phyloP scores from a whole-genome alignment of 2,888 invertebrate genomes.

The Phlogophora meticulosa region DNA sequence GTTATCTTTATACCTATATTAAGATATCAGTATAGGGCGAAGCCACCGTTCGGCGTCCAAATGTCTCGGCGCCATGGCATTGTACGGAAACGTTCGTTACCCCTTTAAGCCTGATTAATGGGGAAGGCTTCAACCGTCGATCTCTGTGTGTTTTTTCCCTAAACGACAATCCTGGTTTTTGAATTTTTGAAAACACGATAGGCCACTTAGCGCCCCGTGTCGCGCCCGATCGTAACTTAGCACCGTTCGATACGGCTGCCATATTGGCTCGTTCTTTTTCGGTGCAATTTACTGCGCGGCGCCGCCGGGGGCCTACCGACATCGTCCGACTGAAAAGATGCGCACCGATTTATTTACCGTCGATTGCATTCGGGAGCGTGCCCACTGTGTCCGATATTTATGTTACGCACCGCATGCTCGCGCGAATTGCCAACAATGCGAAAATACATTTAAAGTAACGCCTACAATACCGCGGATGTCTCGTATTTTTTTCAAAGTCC shows the following conservation, averaged over 20 bases:
- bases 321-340: constrained; percentile 81
- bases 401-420: constrained; percentile 79
- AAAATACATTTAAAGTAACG: constrained; percentile 86
- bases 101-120: constrained; percentile 86
- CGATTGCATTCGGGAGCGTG: constrained; percentile 85
- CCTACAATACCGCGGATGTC: constrained; percentile 80
- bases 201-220: constrained; percentile 89
- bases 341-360: constrained; percentile 83
- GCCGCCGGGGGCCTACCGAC: constrained; percentile 82
- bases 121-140: constrained; percentile 71
- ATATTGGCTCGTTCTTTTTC: constrained; percentile 87
- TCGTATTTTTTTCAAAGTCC: constrained; percentile 83
- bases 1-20: constrained; percentile 41
- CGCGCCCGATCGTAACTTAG: constrained; percentile 86
- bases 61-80: constrained; percentile 75
- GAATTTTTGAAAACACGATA: constrained; percentile 88
- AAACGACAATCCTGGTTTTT: constrained; percentile 81
- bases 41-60: constrained; percentile 68
- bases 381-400: constrained; percentile 87
- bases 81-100: constrained; percentile 75
- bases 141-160: constrained; percentile 75
- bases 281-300: constrained; percentile 86
- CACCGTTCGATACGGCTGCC: constrained; percentile 85
- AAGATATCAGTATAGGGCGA: constrained; percentile 57
- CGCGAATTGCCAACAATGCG: constrained; percentile 85